Evolutionary conservation across 37 sponge, comb jelly and placozoan species (phyloP).

Genomic region (Petrosia ficiformis): DNA sequence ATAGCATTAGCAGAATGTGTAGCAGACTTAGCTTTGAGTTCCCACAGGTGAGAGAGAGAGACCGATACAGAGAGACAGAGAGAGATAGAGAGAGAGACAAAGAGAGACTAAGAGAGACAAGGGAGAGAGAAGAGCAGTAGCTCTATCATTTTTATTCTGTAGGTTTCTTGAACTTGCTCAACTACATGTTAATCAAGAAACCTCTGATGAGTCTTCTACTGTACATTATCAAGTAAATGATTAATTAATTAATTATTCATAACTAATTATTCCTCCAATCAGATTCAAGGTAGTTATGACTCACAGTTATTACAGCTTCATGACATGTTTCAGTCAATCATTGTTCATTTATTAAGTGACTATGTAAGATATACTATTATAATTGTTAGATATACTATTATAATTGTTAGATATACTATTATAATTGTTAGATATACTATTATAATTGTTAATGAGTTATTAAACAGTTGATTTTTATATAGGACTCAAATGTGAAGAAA

Average conservation of each 20-base stretch:
- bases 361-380: slow-evolving; percentile 17
- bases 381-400: background rate
- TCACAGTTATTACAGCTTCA: slow-evolving; percentile 57
- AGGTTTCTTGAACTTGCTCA: slow-evolving; percentile 74
- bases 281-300: slow-evolving; percentile 76
- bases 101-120: too few relatives aligned
- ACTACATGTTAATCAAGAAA: slow-evolving; percentile 46
- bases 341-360: slow-evolving; percentile 77
- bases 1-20: slow-evolving; percentile 84
- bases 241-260: background rate
- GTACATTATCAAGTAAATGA: slow-evolving; percentile 50
- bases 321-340: slow-evolving; percentile 57
- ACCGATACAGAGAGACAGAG: too few relatives aligned
- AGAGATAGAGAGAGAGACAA: too few relatives aligned
- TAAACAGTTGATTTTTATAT: background rate
- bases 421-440: background rate
- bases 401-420: background rate
- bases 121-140: background rate
- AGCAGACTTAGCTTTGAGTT: slow-evolving; percentile 74
- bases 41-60: slow-evolving; percentile 61
- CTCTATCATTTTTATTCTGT: background rate
- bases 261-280: background rate
- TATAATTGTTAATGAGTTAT: background rate
- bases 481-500: slow-evolving; percentile 89
- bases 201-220: slow-evolving; percentile 19